Evolutionary conservation across 2,888 invertebrate species (phyloP).

Genomic region (Leptogaster cylindrica): DNA sequence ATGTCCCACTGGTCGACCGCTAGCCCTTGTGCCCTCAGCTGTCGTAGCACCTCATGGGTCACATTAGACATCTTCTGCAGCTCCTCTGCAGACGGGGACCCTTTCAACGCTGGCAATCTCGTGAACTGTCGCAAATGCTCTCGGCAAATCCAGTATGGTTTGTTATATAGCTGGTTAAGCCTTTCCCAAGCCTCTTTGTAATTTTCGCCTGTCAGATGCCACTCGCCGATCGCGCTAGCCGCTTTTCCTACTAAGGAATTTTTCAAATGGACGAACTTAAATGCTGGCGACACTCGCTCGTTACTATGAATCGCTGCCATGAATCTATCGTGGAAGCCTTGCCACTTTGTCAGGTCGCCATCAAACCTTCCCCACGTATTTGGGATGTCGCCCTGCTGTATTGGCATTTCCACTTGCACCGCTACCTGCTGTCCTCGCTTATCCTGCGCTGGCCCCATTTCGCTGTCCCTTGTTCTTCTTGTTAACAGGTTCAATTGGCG

Average conservation of each 20-base stretch:
- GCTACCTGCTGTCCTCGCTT: too few species aligned
- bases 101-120: too few species aligned
- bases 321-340: neutral
- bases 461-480: too few species aligned
- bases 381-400: neutral
- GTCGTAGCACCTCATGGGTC: too few species aligned
- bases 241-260: neutral
- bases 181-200: neutral
- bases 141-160: neutral
- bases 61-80: too few species aligned
- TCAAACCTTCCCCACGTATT: neutral
- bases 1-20: too few species aligned
- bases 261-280: neutral
- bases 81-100: too few species aligned
- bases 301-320: neutral
- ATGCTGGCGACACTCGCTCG: neutral
- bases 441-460: too few species aligned
- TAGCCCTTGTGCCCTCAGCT: too few species aligned
- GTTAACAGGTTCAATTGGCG: too few species aligned
- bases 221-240: neutral
- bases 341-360: neutral
- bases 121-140: too few species aligned
- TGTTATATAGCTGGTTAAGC: neutral
- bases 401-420: neutral
- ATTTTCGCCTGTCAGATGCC: neutral